Evolutionary conservation across 2,113 vertebrate genomes (phyloP), one percentile per base, ranked within the genome.

Genomic region (Pelvicachromis taeniatus): DNA sequence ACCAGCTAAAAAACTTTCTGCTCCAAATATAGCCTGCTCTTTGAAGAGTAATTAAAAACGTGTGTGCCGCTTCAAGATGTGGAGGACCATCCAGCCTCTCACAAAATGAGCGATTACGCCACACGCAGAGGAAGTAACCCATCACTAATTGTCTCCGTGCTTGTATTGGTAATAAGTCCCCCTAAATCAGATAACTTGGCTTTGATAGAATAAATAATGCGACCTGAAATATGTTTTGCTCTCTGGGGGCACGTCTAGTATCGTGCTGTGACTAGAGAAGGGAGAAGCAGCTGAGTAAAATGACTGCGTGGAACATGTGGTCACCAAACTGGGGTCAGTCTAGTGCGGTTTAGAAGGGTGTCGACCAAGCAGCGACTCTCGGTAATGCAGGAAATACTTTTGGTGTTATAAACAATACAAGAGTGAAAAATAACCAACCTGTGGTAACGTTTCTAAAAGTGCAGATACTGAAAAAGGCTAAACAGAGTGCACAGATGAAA

Each of bases 11-110:
- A 91, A 88, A 89, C 65, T 56, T 87, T 85, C 75, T 68, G 80
- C 38, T 87, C 42, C 14, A 61, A 16, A 65, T 90, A 91, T 82
- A 21, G 85, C 7, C n/a, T 58, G 54, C 63, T 73, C 79, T 92
- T 94, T 77, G 31, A 33, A 19, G 84, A 90, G 48, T 88, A 88
- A 94, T 94, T 89, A 89, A 89, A 94, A 88, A 84, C 68, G 54
- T 63, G 80, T 90, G 59, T 70, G 83, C 65, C 3, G 82, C 59
- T 61, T 89, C 88, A 92, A 81, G 87, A 87, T 88, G 78, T 89
- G 83, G 80, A 75, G 63, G 53, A 77, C 40, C 9, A 5, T 23
- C 56, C 45, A 58, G 81, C 56, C 80, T 73, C 63, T 82, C 63
- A 63, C 33, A 80, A 63, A 23, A 81, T 33, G 70, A 87, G 11